Base-by-base conservation (phyloP, 2,113 vertebrate genomes). In the Eclectus roratus region DNA sequence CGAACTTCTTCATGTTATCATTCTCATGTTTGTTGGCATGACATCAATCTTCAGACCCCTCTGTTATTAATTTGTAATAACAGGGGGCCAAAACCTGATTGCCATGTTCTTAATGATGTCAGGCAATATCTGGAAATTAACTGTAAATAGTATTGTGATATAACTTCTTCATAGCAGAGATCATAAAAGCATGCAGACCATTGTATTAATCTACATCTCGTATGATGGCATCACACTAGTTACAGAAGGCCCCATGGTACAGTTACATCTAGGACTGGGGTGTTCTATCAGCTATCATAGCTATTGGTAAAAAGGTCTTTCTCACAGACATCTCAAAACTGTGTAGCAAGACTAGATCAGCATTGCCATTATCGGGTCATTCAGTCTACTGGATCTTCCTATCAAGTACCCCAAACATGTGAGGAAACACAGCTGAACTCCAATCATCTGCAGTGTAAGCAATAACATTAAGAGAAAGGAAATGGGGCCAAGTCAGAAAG, bases 351-450 rank as follows among this genome's bases (percentile, higher is more conserved):
- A 37, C 56, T 44, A 46, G 33, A 11, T 2, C 56, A 24, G 12
- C 39, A 61, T 47, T 65, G 17, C 33, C 49, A 6, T 37, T 49
- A 49, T 53, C 37, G 77, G 47, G 58, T 46, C 43, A 43, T 46
- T 64, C 33, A 44, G 29, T n/a, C 72, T 68, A 64, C 6, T 7
- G 16, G 11, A 24, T 72, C 29, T 77, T 60, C 20, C 29, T 33
- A 6, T 19, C 10, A 61, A 84, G 17, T 39, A 17, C 11, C 10
- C 11, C 9, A n/a, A 78, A 39, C 0, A 1, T 3, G 7, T 20
- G 14, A 58, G 66, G 58, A 77, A 41, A 13, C 25, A 78, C 23
- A 70, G 16, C 10, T 65, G 11, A 81, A 33, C 35, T 69, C 35
- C 11, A 11, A 88, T 41, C 4, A 13, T 53, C 49, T 35, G 28